Conservation (phyloP, 1,140 invertebrate species). For the Papilio polytes region DNA sequence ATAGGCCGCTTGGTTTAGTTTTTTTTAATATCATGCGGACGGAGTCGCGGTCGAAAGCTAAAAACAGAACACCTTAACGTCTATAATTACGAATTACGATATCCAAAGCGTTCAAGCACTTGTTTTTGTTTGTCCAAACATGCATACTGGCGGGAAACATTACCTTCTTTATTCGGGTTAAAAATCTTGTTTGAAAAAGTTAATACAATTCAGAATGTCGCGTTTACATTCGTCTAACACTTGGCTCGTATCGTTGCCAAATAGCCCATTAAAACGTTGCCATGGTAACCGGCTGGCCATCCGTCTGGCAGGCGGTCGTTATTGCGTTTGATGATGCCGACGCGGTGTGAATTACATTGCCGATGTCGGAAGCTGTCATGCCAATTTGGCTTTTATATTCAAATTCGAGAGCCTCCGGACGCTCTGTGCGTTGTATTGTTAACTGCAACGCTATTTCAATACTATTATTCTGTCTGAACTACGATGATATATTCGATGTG, state of each 20-base stretch:
- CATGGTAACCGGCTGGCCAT: conserved; percentile 18
- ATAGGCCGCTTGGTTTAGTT: no score
- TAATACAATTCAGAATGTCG: background rate
- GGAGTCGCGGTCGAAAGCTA: no score
- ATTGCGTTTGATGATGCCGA: conserved; percentile 31
- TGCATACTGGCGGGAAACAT: no score
- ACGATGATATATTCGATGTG: background rate
- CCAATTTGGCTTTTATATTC: conserved; percentile 37
- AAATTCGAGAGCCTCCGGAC: conserved; percentile 20
- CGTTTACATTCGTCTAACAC: conserved; percentile 23
- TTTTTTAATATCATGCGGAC: no score
- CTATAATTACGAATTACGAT: no score
- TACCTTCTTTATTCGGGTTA: no score
- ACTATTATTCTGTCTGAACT: conserved; percentile 3
- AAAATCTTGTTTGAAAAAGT: background rate
- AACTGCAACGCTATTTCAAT: background rate
- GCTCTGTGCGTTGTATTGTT: background rate
- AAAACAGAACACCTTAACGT: no score
- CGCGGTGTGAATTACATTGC: conserved; percentile 35
- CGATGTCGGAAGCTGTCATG: conserved; percentile 33
- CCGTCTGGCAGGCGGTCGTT: conserved; percentile 16
- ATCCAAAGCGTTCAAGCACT: background rate
- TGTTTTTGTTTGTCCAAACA: no score
- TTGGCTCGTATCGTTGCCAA: conserved; percentile 22
- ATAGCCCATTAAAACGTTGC: conserved; percentile 28